Base-by-base conservation (phyloP, 23 tunicate genomes). In the Clavelina lepadiformis region DNA sequence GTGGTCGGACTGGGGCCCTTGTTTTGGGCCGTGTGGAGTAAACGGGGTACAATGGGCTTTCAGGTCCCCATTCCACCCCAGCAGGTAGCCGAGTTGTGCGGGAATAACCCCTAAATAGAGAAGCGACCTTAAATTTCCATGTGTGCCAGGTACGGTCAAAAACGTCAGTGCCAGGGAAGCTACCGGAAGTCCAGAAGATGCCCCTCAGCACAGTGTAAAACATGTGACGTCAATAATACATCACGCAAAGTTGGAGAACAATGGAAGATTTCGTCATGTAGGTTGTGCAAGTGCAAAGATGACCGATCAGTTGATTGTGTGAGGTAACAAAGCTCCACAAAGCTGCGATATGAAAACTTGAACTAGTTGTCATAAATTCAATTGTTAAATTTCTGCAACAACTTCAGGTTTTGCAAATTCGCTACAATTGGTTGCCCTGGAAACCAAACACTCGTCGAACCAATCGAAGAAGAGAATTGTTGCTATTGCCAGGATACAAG, bases 1-100 rank as follows among this genome's bases (percentile, higher is more conserved):
- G 22, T 86, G 95, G 95, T 72, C 85, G 4, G 70, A 56, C 11
- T 86, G 95, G 95, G 95, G 95, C 0, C 95, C 95, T 24, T 86
- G 95, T 53, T 86, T 78, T 51, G 95, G 95, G 4, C 86, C 95
- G 1, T 86, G 95, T 65, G 95, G 95, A 0, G 76, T 78, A 18
- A 86, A 79, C 47, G 95, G 95, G 4, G 76, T 79, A 20, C 95
- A 79, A 54, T 86, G 95, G 95, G 73, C 85, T 23, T 86, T 86
- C 36, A 54, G 95, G 35, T 65, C 80, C 21, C 84, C 80, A 2
- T 31, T 73, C 3, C 15, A 27, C 27, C 95, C 95, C 27, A 71
- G 73, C 58, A 68, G 91, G 91, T 81, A 31, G n/a, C 11, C 49
- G 15, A 15, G 11, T 41, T 11, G 15, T 15, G 11, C 15, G 15